These are phyloP conservation scores for Steinernema khuongi DNA, from an alignment of 1,140 invertebrate genomes.

Conservation along the genomic window DNA sequence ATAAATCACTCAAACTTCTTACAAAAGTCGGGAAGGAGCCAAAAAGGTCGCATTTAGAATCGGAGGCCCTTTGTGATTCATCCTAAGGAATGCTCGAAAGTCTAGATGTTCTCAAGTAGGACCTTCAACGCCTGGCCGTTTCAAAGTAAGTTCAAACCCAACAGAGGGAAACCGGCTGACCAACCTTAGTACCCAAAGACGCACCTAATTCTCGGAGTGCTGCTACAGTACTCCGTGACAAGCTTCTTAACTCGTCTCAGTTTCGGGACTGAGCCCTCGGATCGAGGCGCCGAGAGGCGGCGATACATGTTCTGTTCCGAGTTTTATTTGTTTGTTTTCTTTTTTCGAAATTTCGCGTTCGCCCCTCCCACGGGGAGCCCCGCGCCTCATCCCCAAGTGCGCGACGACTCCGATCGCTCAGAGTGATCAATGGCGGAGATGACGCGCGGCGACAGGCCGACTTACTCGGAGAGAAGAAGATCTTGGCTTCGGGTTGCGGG, in stretches of 20 bases:
- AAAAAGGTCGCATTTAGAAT: too few species aligned
- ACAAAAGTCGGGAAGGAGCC: too few species aligned
- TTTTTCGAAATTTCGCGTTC: background rate
- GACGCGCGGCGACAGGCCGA: background rate
- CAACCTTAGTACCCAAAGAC: too few species aligned
- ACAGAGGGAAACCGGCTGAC: too few species aligned
- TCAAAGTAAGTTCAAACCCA: too few species aligned
- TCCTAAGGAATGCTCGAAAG: too few species aligned
- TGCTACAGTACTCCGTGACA: too few species aligned
- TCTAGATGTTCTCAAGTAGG: too few species aligned
- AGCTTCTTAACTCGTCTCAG: background rate
- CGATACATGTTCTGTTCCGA: constrained; percentile 10
- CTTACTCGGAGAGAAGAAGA: background rate
- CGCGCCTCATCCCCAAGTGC: background rate
- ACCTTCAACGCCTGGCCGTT: too few species aligned
- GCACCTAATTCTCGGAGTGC: too few species aligned
- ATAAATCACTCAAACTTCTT: too few species aligned
- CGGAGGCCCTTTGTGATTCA: too few species aligned
- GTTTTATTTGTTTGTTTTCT: constrained; percentile 13
- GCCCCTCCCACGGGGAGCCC: background rate
- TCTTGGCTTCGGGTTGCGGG: background rate
- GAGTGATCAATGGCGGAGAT: background rate
- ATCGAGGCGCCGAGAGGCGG: background rate
- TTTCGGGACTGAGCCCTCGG: background rate
- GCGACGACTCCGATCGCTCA: background rate